A percentile compares a stretch with the other conserved stretches of the same genome.
These are phyloP conservation scores for Puma concolor DNA, from an alignment of 2,113 vertebrate genomes.

Conservation along the genomic window DNA sequence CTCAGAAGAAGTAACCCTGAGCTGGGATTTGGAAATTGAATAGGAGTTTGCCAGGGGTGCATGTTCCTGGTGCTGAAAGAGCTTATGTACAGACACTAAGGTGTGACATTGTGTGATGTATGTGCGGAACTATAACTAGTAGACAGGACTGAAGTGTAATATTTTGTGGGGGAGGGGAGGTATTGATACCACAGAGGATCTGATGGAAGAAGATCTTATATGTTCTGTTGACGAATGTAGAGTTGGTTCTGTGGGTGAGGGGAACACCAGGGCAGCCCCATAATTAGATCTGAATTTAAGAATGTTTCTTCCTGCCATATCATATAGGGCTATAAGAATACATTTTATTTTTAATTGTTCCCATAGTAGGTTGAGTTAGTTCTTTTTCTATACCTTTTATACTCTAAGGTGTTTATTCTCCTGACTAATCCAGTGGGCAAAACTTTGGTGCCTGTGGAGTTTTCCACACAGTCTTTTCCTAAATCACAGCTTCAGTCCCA, in stretches of 20 bases:
- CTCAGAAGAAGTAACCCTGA: not conserved
- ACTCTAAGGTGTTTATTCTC: constrained; percentile 24
- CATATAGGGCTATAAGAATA: not conserved
- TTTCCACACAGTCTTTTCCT: not conserved
- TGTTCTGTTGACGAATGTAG: not conserved
- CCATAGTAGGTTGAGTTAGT: not conserved
- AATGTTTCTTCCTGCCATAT: not conserved
- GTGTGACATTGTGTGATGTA: not conserved
- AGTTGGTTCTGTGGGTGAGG: not conserved
- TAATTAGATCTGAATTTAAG: not conserved
- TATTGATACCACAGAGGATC: not conserved
- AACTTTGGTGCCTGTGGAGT: constrained; percentile 8
- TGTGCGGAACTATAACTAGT: not conserved
- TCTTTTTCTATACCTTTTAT: constrained; percentile 19
- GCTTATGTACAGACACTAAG: not conserved
- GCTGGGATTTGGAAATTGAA: not conserved
- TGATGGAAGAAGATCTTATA: not conserved
- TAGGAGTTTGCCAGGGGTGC: not conserved
- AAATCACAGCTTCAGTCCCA: not conserved
- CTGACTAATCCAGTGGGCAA: not conserved
- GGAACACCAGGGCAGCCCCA: not conserved
- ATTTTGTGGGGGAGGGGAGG: not conserved
- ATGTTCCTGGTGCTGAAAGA: not conserved
- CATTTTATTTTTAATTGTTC: not conserved
- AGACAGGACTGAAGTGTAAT: not conserved